These are phyloP conservation scores for Etheostoma nigrum DNA, from an alignment of 2,797 vertebrate species.

Conservation along the genomic window DNA sequence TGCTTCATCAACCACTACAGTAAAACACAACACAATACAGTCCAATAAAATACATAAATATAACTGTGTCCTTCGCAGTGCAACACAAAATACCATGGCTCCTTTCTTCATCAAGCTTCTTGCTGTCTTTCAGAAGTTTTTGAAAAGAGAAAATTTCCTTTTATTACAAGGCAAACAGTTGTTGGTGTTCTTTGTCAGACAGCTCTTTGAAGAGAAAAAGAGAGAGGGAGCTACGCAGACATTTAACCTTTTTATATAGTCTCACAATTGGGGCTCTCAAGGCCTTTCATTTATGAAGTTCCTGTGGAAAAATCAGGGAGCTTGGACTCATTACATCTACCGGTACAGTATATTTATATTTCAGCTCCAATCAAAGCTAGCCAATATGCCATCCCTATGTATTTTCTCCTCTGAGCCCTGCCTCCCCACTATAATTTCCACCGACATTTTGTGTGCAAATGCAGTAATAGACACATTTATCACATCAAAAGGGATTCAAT, in stretches of 20 bases:
- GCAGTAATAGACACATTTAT: slow-evolving; percentile 98
- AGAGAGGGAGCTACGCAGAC: slow-evolving; percentile 65
- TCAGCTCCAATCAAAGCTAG: slow-evolving; percentile 94
- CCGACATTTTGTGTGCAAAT: slow-evolving; percentile 98
- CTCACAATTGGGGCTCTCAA: slow-evolving; percentile 80
- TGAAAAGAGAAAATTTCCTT: slow-evolving; percentile 68
- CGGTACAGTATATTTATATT: slow-evolving; percentile 87
- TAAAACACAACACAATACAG: too few species aligned
- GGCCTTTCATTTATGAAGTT: slow-evolving; percentile 83
- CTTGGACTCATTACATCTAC: slow-evolving; percentile 79
- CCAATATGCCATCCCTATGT: slow-evolving; percentile 95
- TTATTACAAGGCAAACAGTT: slow-evolving; percentile 74
- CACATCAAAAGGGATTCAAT: slow-evolving; percentile 98
- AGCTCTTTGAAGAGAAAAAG: slow-evolving; percentile 60
- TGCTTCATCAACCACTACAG: too few species aligned
- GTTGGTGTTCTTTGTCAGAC: slow-evolving; percentile 78
- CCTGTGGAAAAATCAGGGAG: slow-evolving; percentile 78
- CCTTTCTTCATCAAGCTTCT: slow-evolving; percentile 38
- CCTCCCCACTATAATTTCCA: slow-evolving; percentile 96
- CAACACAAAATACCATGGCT: slow-evolving; percentile 29
- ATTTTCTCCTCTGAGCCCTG: slow-evolving; percentile 91
- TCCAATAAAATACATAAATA: too few species aligned
- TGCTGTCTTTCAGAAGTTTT: slow-evolving; percentile 57
- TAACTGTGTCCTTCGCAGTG: slow-evolving; percentile 44
- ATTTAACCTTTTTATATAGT: slow-evolving; percentile 85